Evolutionary conservation across 2,888 invertebrate species (phyloP).

Genomic region (Deilephila elpenor): DNA sequence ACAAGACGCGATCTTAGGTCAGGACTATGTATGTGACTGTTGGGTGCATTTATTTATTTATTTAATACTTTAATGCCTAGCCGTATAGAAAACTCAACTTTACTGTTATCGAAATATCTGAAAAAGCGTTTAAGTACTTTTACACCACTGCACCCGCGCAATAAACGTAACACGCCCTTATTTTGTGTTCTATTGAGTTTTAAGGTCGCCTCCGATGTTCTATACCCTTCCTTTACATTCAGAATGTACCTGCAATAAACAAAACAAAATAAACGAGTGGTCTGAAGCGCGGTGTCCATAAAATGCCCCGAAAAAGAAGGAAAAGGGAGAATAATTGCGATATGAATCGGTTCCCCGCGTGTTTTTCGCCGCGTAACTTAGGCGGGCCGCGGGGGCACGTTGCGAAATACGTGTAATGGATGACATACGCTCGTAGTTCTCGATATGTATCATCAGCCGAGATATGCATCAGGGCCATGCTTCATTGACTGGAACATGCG

Average conservation of each 20-base stretch:
- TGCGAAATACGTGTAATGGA: slow-evolving; percentile 19
- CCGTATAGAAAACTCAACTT: too few relatives aligned
- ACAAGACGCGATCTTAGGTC: too few relatives aligned
- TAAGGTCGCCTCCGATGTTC: too few relatives aligned
- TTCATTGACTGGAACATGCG: slow-evolving; percentile 20
- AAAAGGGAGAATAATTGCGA: slow-evolving; percentile 21
- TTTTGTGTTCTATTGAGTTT: too few relatives aligned
- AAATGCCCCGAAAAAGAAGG: not conserved
- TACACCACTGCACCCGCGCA: too few relatives aligned
- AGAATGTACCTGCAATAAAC: not conserved
- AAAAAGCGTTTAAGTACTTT: too few relatives aligned
- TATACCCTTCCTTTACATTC: not conserved
- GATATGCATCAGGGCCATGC: slow-evolving; percentile 21
- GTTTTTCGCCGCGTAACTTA: slow-evolving; percentile 18
- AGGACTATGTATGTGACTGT: too few relatives aligned
- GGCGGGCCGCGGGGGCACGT: not conserved
- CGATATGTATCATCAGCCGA: slow-evolving; percentile 12
- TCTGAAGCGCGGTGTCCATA: not conserved
- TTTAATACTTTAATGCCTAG: too few relatives aligned
- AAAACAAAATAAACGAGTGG: not conserved
- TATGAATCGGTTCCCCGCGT: slow-evolving; percentile 15
- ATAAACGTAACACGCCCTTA: too few relatives aligned
- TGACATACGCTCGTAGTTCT: slow-evolving; percentile 13
- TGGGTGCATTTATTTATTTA: too few relatives aligned
- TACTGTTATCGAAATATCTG: too few relatives aligned